Conservation (phyloP, 23 tunicate species). For the Halocynthia aurantium region DNA sequence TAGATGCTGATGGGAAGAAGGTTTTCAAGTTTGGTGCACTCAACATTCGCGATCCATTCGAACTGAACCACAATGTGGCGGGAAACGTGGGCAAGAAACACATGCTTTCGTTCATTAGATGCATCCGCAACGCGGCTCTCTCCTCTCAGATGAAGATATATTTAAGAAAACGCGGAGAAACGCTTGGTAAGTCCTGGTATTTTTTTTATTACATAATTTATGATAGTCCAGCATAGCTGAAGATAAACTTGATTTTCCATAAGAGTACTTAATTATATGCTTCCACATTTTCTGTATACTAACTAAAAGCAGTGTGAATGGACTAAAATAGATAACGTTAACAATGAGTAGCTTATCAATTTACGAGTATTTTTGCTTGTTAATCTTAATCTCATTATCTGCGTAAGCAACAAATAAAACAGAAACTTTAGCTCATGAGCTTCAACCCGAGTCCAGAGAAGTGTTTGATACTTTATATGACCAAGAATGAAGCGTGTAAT, state of each 20-base stretch:
- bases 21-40: slow-evolving; percentile 34
- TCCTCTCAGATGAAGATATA: slow-evolving; percentile 47
- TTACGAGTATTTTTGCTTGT: not conserved
- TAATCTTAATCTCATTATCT: not conserved
- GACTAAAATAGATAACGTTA: not conserved
- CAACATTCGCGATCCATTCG: slow-evolving; percentile 84
- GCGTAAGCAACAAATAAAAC: not conserved
- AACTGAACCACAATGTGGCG: slow-evolving; percentile 71
- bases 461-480: too few species aligned
- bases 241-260: not conserved
- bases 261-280: not conserved
- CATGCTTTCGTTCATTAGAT: slow-evolving; percentile 35
- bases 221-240: too few species aligned
- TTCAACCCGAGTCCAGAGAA: too few species aligned
- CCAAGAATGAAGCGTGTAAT: too few species aligned
- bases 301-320: not conserved
- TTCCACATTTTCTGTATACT: not conserved
- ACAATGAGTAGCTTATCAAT: not conserved
- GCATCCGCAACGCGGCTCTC: slow-evolving; percentile 50
- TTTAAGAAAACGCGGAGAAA: not conserved
- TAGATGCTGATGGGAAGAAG: not conserved
- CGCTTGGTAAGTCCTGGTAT: too few species aligned
- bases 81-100: slow-evolving; percentile 76
- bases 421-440: too few species aligned
- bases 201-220: too few species aligned